Conservation (phyloP, 2,113 vertebrate genomes). For the Sceloporus undulatus region DNA sequence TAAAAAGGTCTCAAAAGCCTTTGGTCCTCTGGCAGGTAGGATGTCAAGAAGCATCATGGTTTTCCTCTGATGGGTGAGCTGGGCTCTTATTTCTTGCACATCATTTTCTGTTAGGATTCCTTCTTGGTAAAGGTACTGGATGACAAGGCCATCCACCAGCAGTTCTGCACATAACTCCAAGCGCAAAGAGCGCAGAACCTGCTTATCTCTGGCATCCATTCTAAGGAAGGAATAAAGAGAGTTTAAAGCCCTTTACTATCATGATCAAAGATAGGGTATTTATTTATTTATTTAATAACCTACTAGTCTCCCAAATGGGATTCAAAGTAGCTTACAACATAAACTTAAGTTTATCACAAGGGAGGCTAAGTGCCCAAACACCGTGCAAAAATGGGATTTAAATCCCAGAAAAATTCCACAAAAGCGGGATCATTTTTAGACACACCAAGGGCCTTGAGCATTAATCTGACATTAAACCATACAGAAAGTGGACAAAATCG, state of each 20-base stretch:
- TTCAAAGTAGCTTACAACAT: conserved; percentile 8
- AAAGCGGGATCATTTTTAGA: no score
- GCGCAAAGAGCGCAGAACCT: conserved; percentile 83
- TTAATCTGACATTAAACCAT: no score
- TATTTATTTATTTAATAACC: not conserved
- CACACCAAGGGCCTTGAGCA: no score
- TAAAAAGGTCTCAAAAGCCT: conserved; percentile 86
- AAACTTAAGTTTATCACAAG: not conserved
- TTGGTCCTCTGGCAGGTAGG: conserved; percentile 88
- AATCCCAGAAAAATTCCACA: no score
- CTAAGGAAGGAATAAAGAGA: conserved; percentile 48
- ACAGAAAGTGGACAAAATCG: no score
- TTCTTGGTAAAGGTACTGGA: conserved; percentile 93
- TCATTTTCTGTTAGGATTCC: conserved; percentile 84
- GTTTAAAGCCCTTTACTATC: not conserved
- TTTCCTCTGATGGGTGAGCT: conserved; percentile 80
- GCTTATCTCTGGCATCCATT: conserved; percentile 89
- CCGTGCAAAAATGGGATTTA: no score
- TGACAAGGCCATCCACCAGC: conserved; percentile 85
- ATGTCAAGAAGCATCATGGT: conserved; percentile 87
- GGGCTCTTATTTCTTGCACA: conserved; percentile 86
- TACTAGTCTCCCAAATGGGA: no score
- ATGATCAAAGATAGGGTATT: conserved; percentile 25
- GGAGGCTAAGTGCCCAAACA: no score
- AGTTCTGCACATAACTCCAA: conserved; percentile 86